Conservation (phyloP, 2,888 invertebrate species). For the Cinara cedri region DNA sequence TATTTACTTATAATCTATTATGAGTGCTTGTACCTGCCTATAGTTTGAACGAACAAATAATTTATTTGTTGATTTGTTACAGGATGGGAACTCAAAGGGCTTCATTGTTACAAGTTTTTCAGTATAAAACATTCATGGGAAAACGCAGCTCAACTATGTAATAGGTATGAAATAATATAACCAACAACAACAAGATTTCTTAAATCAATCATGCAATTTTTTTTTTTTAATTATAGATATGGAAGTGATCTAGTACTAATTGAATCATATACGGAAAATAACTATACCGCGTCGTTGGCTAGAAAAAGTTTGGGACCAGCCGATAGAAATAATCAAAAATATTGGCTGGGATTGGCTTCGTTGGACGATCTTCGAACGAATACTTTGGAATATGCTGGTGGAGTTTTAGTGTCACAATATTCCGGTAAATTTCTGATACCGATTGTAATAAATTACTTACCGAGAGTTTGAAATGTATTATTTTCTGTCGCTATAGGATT, state of each 20-base stretch:
- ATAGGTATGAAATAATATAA: constrained; percentile 72
- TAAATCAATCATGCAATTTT: not conserved
- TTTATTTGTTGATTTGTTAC: constrained; percentile 63
- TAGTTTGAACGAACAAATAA: too few species aligned
- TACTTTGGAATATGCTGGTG: constrained; percentile 91
- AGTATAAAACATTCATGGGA: constrained; percentile 95
- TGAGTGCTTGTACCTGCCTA: not conserved
- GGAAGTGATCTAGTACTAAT: constrained; percentile 93
- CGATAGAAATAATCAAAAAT: constrained; percentile 68
- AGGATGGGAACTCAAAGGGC: constrained; percentile 92
- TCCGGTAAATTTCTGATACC: constrained; percentile 69
- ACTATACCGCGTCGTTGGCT: constrained; percentile 83
- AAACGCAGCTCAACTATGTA: constrained; percentile 91
- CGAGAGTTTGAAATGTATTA: constrained; percentile 9
- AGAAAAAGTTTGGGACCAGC: constrained; percentile 66
- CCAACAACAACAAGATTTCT: too few species aligned
- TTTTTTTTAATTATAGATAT: constrained; percentile 71
- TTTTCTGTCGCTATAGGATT: constrained; percentile 68
- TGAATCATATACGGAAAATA: constrained; percentile 89
- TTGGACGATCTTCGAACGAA: constrained; percentile 91
- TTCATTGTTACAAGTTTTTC: constrained; percentile 94
- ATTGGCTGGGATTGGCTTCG: constrained; percentile 90
- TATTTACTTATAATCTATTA: not conserved
- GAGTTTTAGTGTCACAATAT: constrained; percentile 87
- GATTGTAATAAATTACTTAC: not conserved